Evolutionary conservation across 2,113 vertebrate genomes (phyloP).

Genomic region (Muntiacus muntjak): DNA sequence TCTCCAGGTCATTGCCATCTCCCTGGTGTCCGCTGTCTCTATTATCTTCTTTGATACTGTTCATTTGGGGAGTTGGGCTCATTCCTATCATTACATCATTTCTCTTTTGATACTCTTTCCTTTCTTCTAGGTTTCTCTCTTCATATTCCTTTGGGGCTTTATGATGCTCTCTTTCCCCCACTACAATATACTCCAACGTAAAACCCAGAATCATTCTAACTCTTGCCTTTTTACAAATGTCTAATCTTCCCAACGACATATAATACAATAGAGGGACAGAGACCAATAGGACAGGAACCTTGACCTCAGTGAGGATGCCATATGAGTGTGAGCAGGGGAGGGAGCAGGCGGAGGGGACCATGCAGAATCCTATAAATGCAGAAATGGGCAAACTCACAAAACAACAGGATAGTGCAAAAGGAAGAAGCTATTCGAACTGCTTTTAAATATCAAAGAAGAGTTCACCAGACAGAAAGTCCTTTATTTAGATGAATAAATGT

Average conservation of each 20-base stretch:
- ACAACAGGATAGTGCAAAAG: not conserved
- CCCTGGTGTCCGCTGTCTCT: not conserved
- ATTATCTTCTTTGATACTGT: not conserved
- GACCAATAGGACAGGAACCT: not conserved
- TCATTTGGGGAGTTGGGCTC: not conserved
- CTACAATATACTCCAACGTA: not conserved
- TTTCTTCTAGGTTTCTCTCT: not conserved
- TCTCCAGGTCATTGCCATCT: not conserved
- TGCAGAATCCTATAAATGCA: not conserved
- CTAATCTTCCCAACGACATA: not conserved
- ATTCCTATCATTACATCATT: not conserved
- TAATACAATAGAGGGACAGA: not conserved
- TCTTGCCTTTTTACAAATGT: not conserved
- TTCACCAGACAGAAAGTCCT: not conserved
- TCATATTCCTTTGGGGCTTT: not conserved
- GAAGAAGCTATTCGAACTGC: not conserved
- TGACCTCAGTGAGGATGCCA: not conserved
- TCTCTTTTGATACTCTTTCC: not conserved
- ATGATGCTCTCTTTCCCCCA: not conserved
- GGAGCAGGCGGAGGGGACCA: not conserved
- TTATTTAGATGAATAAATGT: not conserved
- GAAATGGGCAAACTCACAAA: not conserved
- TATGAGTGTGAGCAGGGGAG: not conserved
- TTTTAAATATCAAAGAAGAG: not conserved
- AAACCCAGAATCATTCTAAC: not conserved